Percentiles rank a stretch among this genome's conserved stretches.
Evolutionary conservation across 2,888 invertebrate species (phyloP).

Genomic region (Hyppa rectilinea): DNA sequence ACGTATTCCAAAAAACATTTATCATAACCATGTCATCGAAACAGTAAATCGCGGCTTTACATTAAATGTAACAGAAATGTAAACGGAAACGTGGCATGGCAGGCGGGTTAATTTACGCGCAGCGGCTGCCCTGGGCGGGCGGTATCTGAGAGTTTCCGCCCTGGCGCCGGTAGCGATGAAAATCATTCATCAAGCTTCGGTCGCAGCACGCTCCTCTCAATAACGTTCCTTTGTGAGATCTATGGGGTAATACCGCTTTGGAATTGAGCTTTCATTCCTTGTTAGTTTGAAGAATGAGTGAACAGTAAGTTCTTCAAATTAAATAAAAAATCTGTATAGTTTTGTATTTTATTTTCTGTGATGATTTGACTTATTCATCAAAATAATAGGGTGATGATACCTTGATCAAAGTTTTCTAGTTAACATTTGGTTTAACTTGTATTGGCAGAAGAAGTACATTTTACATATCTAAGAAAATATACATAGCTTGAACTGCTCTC

Average conservation of each 20-base stretch:
- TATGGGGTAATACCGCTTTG: conserved; percentile 45
- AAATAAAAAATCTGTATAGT: background rate
- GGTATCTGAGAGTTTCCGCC: conserved; percentile 85
- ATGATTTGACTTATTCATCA: background rate
- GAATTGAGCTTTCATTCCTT: conserved; percentile 45
- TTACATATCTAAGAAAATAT: background rate
- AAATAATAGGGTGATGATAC: background rate
- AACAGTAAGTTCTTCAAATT: background rate
- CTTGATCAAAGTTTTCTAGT: background rate
- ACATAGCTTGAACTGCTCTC: background rate
- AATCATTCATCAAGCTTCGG: conserved; percentile 86
- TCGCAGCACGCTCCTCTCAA: conserved; percentile 79
- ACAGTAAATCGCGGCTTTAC: conserved; percentile 63
- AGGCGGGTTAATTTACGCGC: conserved; percentile 82
- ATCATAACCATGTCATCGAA: conserved; percentile 59
- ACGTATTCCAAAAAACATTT: conserved; percentile 46
- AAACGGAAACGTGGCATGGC: conserved; percentile 79
- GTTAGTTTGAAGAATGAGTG: conserved; percentile 34
- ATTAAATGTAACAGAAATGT: conserved; percentile 74
- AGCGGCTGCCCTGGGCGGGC: conserved; percentile 79
- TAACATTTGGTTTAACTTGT: background rate
- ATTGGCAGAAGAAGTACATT: background rate
- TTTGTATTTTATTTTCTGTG: background rate
- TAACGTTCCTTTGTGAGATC: conserved; percentile 68
- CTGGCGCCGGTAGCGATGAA: conserved; percentile 81